These are phyloP conservation scores for Spea hammondii DNA, from an alignment of 2,797 vertebrate genomes.

Conservation along the genomic window DNA sequence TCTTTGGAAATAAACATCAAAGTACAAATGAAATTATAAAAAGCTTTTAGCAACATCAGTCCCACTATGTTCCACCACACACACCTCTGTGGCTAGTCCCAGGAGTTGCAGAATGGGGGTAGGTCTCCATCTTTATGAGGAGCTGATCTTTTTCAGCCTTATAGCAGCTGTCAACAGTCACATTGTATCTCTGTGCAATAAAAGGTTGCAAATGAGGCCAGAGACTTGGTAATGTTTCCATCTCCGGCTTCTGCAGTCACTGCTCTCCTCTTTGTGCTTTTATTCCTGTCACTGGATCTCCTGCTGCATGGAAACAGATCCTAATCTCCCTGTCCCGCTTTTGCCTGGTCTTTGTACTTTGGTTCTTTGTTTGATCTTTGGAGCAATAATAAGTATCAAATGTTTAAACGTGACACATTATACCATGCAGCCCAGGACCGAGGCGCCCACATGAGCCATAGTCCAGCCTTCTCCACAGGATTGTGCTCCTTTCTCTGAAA, in stretches of 20 bases:
- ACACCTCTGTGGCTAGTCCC: background rate
- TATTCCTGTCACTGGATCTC: constrained; percentile 46
- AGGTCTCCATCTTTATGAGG: background rate
- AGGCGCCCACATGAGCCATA: constrained; percentile 4
- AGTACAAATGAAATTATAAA: too few relatives aligned
- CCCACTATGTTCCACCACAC: background rate
- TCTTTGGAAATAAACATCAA: too few relatives aligned
- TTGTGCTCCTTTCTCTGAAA: constrained; percentile 4
- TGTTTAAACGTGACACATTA: constrained; percentile 42
- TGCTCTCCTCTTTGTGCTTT: constrained; percentile 24
- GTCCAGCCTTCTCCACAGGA: constrained; percentile 19
- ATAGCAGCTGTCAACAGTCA: constrained; percentile 38
- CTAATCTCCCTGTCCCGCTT: constrained; percentile 31
- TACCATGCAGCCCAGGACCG: constrained; percentile 22
- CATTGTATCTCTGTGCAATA: constrained; percentile 21
- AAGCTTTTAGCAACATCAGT: background rate
- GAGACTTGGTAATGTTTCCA: constrained; percentile 19
- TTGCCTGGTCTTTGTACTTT: constrained; percentile 44
- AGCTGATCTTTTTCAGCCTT: constrained; percentile 12
- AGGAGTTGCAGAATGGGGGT: background rate
- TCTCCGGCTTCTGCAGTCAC: constrained; percentile 8
- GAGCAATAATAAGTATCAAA: constrained; percentile 50
- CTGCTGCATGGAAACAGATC: constrained; percentile 25
- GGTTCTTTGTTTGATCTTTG: constrained; percentile 45
- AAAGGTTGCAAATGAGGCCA: constrained; percentile 31